Conservation (phyloP, 2,888 invertebrate genomes). For the Leistus spinibarbis region DNA sequence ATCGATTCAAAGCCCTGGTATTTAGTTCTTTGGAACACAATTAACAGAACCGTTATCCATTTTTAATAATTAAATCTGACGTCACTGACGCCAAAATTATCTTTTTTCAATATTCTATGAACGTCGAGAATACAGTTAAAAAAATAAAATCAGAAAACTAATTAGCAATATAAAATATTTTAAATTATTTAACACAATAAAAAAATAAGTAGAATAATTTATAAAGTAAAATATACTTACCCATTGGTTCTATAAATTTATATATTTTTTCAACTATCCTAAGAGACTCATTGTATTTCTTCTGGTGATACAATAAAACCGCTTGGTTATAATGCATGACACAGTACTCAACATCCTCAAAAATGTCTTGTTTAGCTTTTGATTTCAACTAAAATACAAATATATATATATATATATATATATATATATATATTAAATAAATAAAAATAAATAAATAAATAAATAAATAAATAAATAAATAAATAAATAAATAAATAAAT, state of each 20-base stretch:
- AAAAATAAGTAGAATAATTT: conserved; percentile 22
- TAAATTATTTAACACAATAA: neutral
- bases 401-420: neutral
- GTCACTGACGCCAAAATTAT: no score
- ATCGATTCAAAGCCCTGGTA: no score
- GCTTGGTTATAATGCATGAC: conserved; percentile 80
- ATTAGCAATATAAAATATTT: neutral
- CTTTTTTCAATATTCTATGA: no score
- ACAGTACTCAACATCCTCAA: conserved; percentile 71
- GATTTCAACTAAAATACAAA: conserved; percentile 45
- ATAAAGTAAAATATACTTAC: conserved; percentile 52
- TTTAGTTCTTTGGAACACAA: no score
- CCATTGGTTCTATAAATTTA: conserved; percentile 71
- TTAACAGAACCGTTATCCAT: no score
- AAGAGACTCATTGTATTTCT: conserved; percentile 73
- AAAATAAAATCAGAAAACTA: neutral
- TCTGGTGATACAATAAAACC: conserved; percentile 75
- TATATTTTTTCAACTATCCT: conserved; percentile 67
- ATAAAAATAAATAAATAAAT: neutral
- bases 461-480: neutral
- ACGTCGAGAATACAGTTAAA: neutral
- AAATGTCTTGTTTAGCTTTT: conserved; percentile 57
- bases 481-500: neutral
- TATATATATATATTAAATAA: conserved; percentile 17
- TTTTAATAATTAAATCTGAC: no score